phyloP scores from a whole-genome alignment of 1,140 invertebrate species.

The Patella vulgata region DNA sequence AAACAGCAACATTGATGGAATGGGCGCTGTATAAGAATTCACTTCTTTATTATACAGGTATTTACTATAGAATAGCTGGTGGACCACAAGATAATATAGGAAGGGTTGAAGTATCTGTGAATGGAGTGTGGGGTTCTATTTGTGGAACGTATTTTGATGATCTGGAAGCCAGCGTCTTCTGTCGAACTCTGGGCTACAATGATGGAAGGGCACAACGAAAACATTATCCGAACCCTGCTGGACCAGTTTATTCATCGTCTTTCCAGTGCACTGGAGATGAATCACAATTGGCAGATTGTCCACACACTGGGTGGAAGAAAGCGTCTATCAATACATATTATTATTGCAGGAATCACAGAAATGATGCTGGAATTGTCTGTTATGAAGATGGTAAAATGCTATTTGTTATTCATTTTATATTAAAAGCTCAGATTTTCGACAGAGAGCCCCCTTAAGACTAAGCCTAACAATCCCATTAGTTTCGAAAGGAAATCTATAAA shows the following conservation, averaged over 20 bases:
- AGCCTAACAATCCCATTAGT: too few relatives aligned
- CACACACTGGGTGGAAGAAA: conserved; percentile 40
- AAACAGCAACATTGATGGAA: too few relatives aligned
- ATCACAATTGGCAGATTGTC: conserved; percentile 24
- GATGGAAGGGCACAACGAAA: conserved; percentile 26
- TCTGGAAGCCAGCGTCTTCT: conserved; percentile 31
- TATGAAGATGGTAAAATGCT: conserved; percentile 40
- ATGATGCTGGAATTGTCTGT: conserved; percentile 41
- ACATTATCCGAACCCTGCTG: conserved; percentile 26
- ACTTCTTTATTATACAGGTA: conserved; percentile 23
- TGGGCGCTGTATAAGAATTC: too few relatives aligned
- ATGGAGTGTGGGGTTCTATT: conserved; percentile 86
- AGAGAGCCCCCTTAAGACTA: background rate
- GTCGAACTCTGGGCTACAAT: conserved; percentile 28
- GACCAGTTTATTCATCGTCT: conserved; percentile 38
- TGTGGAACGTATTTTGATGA: conserved; percentile 71
- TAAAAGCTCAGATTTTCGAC: background rate
- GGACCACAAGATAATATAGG: conserved; percentile 26
- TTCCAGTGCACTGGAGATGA: conserved; percentile 40
- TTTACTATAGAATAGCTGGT: conserved; percentile 28
- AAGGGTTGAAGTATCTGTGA: conserved; percentile 83
- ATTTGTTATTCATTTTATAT: background rate
- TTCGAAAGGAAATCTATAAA: background rate
- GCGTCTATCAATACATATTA: conserved; percentile 16
- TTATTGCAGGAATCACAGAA: conserved; percentile 32